Base-by-base conservation (phyloP, 2,113 vertebrate genomes). In the Gobio gobio region DNA sequence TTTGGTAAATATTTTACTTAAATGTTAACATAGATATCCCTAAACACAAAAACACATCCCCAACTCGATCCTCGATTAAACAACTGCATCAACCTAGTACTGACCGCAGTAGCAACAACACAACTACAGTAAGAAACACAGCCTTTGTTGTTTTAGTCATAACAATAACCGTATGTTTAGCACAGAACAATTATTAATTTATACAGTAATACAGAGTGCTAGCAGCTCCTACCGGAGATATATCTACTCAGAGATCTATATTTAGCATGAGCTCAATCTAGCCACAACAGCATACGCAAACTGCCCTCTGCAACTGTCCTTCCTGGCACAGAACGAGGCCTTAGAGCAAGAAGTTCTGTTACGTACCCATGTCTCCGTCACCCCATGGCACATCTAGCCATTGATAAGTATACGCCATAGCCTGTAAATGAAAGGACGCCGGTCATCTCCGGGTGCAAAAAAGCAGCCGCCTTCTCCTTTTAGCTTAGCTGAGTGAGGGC, bases 361-460 rank as follows among this genome's bases (percentile, higher is more conserved):
- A 90, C 93, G 36, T 97, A 97, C 96, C 97, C 93, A 98, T 93
- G 89, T 97, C 97, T 93, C 97, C 97, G 64, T 98, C 97, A 92
- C 97, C 97, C 97, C 96, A 97, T 0, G 96, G 96, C 80, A 95
- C 95, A 91, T 97, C 97, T 92, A 96, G 92, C 94, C 96, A 96
- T 91, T 91, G 91, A 88, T 95, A 96, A 83, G 93, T 87, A 83
- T 94, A 95, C 90, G 95, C 95, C 96, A 98, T 97, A 74, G 82
- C 91, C 89, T 91, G 92, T 79, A 90, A 89, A 90, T 88, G 87
- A 92, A 83, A 90, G 82, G 72, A 87, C 7, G 64, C 22, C 86
- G 36, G 74, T 89, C 90, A 90, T 75, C 80, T 84, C 58, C 1
- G n/a, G 33, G 85, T 76, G 89, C 84, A 87, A 85, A 92, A 90